phyloP scores from a whole-genome alignment of 2,888 invertebrate genomes.

The Yponomeuta malinellus region DNA sequence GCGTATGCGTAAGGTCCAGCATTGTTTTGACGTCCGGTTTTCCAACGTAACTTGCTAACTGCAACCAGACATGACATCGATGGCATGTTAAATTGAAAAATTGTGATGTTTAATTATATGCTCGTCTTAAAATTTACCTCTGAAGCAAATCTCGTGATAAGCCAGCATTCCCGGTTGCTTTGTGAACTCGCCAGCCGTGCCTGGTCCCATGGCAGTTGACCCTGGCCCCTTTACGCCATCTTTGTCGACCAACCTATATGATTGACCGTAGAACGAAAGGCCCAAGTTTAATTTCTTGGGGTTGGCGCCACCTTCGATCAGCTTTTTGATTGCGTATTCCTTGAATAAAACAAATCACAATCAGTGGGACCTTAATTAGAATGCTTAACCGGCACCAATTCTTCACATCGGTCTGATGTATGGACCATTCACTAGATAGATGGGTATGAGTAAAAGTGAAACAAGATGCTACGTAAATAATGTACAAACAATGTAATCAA shows the following conservation, averaged over 20 bases:
- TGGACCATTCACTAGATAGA: too few relatives aligned
- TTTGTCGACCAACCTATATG: conserved; percentile 79
- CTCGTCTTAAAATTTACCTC: conserved; percentile 44
- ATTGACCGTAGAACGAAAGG: conserved; percentile 91
- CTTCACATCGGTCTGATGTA: too few relatives aligned
- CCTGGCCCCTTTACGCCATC: conserved; percentile 70
- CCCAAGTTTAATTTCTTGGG: conserved; percentile 87
- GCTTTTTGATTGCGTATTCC: conserved; percentile 88
- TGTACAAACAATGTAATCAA: too few relatives aligned
- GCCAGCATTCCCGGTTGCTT: conserved; percentile 92
- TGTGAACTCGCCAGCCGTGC: conserved; percentile 86
- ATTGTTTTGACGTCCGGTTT: conserved; percentile 74
- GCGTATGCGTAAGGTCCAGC: conserved; percentile 87
- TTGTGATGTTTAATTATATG: background rate
- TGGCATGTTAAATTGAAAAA: background rate
- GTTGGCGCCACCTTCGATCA: conserved; percentile 83
- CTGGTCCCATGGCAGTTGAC: conserved; percentile 81
- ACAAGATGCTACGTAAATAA: too few relatives aligned
- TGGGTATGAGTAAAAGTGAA: too few relatives aligned
- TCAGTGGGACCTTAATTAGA: background rate
- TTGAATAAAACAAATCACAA: conserved; percentile 30
- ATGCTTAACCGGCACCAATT: background rate
- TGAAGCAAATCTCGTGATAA: conserved; percentile 89
- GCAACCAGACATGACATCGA: conserved; percentile 24
- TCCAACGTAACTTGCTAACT: conserved; percentile 82